Evolutionary conservation across 2,113 vertebrate species (phyloP), one percentile per base, ranked within the genome.

Genomic region (Aleadryas rufinucha): DNA sequence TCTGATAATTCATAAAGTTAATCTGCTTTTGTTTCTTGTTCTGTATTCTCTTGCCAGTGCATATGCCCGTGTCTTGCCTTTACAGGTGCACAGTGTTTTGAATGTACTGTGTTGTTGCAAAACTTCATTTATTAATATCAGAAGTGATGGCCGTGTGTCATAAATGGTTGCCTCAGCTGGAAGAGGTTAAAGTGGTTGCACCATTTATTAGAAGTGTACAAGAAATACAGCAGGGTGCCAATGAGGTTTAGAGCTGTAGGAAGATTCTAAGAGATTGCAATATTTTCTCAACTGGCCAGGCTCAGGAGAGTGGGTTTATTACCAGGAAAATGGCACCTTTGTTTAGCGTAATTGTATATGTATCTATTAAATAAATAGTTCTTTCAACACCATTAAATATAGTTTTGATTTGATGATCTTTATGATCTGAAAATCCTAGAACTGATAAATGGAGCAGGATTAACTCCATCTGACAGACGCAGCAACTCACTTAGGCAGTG

Each of bases 61-160:
- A 1, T 33, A 9, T 41, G 16, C 5, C 52, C 0, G 0, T 75
- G 26, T 83, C 33, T 45, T 83, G 21, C 33, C 9, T 54, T 64
- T 83, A 52, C 14, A 37, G 5, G 9, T 39, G 17, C 16, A 12
- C 3, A 4, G 24, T 45, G 31, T 84, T 93, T 60, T 33, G 21
- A 60, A 49, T n/a, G 19, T 45, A 14, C 11, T 22, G 3, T 39
- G 45, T 45, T 13, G 53, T 35, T 45, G 33, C 19, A 57, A 19
- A 84, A 41, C 28, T 61, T 49, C 16, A 8, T 33, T 89, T 69
- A 41, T 52, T 57, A 33, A 0, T 45, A 23, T 41, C 33, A 35
- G n/a, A 61, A 92, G 20, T 35, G 31, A 21, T 35, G n/a, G 3
- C 10, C 2, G 2, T 27, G 22, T 59, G 45, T 53, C 0, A 0